Evolutionary conservation across 2,888 invertebrate species (phyloP).

Genomic region (Pimpla rufipes): DNA sequence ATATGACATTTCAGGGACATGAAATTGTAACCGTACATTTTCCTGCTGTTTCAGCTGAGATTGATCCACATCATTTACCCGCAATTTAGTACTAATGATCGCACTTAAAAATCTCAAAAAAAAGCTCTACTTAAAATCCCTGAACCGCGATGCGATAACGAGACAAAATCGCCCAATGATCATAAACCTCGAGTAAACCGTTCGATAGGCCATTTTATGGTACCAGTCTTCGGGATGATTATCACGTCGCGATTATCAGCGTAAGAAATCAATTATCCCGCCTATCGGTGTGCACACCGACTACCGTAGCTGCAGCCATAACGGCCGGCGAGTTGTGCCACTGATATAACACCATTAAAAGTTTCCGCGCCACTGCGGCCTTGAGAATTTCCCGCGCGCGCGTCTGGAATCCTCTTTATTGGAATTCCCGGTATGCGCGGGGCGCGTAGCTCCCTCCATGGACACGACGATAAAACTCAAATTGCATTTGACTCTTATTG

Average conservation of each 20-base stretch:
- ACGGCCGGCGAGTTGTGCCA: conserved; percentile 6
- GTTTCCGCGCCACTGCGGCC: conserved; percentile 40
- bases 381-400: conserved; percentile 58
- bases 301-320: neutral
- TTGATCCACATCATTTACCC: neutral
- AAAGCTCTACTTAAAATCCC: neutral
- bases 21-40: neutral
- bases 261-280: conserved; percentile 32
- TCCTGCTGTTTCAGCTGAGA: conserved; percentile 8
- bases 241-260: neutral
- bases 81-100: too few species aligned
- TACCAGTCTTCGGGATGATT: neutral
- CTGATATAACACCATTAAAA: conserved; percentile 33
- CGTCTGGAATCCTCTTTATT: conserved; percentile 75
- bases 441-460: neutral
- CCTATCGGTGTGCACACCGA: neutral
- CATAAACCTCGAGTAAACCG: neutral
- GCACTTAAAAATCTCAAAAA: neutral
- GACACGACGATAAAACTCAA: conserved; percentile 10
- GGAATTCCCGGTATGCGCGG: conserved; percentile 73
- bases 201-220: conserved; percentile 1
- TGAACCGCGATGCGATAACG: neutral
- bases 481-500: neutral
- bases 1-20: neutral
- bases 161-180: neutral